Percentiles rank a stretch among this genome's conserved stretches.
phyloP scores from a whole-genome alignment of 2,113 vertebrate species.

The Acrocephalus kingi region DNA sequence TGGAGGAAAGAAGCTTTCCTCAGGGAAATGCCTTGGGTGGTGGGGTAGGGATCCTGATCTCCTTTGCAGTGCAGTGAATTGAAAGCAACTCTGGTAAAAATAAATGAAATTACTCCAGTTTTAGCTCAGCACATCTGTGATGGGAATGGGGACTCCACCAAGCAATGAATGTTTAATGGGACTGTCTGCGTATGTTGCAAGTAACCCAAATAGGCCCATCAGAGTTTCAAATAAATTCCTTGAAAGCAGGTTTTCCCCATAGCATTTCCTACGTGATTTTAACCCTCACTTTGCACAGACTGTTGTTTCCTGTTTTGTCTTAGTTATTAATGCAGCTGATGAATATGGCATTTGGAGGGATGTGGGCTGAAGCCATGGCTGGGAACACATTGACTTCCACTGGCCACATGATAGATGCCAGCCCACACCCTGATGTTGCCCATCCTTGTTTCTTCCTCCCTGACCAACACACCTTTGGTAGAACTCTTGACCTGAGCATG shows the following conservation, averaged over 20 bases:
- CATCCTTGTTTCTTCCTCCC: neutral
- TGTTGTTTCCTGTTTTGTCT: neutral
- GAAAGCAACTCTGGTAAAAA: neutral
- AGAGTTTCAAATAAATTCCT: neutral
- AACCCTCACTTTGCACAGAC: neutral
- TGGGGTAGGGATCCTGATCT: neutral
- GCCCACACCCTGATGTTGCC: neutral
- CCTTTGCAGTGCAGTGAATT: neutral
- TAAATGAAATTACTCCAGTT: neutral
- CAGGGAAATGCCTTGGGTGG: neutral
- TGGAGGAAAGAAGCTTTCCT: neutral
- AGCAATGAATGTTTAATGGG: slow-evolving; percentile 22
- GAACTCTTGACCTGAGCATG: neutral
- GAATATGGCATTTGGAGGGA: too few species aligned
- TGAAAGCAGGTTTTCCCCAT: neutral
- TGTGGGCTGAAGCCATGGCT: neutral
- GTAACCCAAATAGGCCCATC: slow-evolving; percentile 13
- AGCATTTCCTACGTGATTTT: neutral
- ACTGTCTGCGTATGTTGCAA: neutral
- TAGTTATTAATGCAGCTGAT: neutral
- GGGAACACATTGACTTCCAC: neutral
- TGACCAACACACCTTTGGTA: neutral
- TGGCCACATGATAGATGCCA: neutral
- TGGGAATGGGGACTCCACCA: neutral
- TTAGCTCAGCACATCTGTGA: neutral